These are phyloP conservation scores for Tineola bisselliella DNA, from an alignment of 2,888 invertebrate species.

Conservation along the genomic window DNA sequence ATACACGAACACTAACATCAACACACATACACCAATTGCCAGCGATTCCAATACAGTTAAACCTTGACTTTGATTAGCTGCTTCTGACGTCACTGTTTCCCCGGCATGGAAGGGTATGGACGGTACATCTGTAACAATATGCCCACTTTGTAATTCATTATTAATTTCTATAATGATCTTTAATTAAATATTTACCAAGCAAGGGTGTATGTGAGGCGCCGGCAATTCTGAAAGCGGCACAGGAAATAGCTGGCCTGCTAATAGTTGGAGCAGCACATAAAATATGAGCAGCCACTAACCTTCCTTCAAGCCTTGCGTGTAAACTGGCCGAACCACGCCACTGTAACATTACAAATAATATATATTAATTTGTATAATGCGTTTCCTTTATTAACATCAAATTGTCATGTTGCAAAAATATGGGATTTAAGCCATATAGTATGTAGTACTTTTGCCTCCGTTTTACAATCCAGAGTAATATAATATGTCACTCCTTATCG, in stretches of 20 bases:
- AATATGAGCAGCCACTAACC: constrained; percentile 80
- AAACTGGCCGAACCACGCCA: constrained; percentile 85
- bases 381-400: not conserved
- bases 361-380: no score
- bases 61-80: constrained; percentile 63
- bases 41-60: constrained; percentile 81
- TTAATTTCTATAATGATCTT: not conserved
- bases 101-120: constrained; percentile 81
- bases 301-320: constrained; percentile 78
- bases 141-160: not conserved
- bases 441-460: not conserved
- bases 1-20: constrained; percentile 82
- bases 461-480: not conserved
- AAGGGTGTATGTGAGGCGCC: constrained; percentile 72
- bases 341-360: constrained; percentile 57
- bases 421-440: not conserved
- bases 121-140: constrained; percentile 70
- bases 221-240: constrained; percentile 84
- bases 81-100: constrained; percentile 58
- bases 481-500: constrained; percentile 6
- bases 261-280: constrained; percentile 72
- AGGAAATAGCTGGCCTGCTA: constrained; percentile 76
- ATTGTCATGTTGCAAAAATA: not conserved
- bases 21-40: constrained; percentile 82
- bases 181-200: constrained; percentile 33